Percentiles rank a stretch among this genome's conserved stretches.
These are phyloP conservation scores for Carabus problematicus DNA, from an alignment of 2,888 invertebrate species.

Conservation along the genomic window DNA sequence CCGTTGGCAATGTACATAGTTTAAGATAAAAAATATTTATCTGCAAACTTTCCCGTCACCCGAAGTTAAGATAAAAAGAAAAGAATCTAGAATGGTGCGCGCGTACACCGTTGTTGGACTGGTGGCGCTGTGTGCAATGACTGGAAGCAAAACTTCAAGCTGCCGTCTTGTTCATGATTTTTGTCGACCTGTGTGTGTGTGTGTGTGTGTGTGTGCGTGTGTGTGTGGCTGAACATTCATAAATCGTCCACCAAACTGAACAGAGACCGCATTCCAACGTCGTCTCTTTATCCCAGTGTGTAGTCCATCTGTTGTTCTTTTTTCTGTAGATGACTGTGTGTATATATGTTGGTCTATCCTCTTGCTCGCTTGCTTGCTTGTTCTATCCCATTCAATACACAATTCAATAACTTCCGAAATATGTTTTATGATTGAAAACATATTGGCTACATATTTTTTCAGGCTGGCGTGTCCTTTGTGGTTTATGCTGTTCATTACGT, in stretches of 20 bases:
- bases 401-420: slow-evolving; percentile 36
- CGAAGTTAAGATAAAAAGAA: slow-evolving; percentile 23
- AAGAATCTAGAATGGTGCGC: too few relatives aligned
- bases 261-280: not conserved
- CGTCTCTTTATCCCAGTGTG: not conserved
- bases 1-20: slow-evolving; percentile 11
- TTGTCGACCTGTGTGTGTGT: too few relatives aligned
- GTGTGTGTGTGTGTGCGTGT: too few relatives aligned
- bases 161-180: slow-evolving; percentile 32
- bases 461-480: slow-evolving; percentile 14
- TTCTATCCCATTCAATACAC: not conserved
- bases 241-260: slow-evolving; percentile 15
- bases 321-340: too few relatives aligned
- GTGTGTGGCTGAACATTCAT: slow-evolving; percentile 1
- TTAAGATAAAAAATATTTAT: slow-evolving; percentile 30
- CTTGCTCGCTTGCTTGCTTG: too few relatives aligned
- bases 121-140: slow-evolving; percentile 23
- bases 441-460: slow-evolving; percentile 31
- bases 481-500: slow-evolving; percentile 14
- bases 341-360: too few relatives aligned
- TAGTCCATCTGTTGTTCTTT: slow-evolving; percentile 14
- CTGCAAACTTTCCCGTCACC: slow-evolving; percentile 18
- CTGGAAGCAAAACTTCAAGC: slow-evolving; percentile 30
- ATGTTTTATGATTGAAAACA: slow-evolving; percentile 38
- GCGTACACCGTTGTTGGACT: too few relatives aligned